Percentiles rank a stretch among this genome's conserved stretches.
Conservation (phyloP, 2,888 invertebrate genomes). For the Iselma pallidipennis region DNA sequence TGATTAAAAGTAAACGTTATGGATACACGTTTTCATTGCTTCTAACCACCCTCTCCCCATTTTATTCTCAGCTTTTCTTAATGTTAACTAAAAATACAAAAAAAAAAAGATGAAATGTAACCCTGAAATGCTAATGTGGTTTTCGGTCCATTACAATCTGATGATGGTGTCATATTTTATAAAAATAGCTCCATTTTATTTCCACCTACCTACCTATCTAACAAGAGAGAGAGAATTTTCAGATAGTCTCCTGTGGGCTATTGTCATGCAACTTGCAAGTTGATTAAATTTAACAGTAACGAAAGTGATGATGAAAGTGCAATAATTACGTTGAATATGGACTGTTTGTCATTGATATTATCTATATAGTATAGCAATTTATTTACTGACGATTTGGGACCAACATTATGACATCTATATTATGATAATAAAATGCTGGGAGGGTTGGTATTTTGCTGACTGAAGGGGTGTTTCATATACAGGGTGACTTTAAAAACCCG, state of each 20-base stretch:
- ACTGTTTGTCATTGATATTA: background rate
- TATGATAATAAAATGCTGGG: background rate
- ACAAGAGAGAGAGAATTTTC: background rate
- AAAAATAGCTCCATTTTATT: constrained; percentile 28
- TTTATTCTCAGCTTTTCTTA: too few relatives aligned
- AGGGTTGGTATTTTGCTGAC: too few relatives aligned
- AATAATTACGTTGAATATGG: background rate
- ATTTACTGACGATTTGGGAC: too few relatives aligned
- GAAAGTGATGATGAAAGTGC: constrained; percentile 18
- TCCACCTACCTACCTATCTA: constrained; percentile 25
- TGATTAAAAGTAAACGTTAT: constrained; percentile 16
- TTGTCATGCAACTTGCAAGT: constrained; percentile 30
- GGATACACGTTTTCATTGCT: background rate
- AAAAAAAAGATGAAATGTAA: constrained; percentile 14
- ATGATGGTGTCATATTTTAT: constrained; percentile 29
- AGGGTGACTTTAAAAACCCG: too few relatives aligned
- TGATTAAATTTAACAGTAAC: constrained; percentile 33
- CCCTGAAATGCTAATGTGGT: constrained; percentile 27
- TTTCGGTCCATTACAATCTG: constrained; percentile 30
- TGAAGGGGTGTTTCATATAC: too few relatives aligned
- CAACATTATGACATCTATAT: too few relatives aligned
- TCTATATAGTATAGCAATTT: background rate
- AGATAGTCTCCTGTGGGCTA: constrained; percentile 19
- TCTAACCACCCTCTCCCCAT: background rate
- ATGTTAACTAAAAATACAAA: too few relatives aligned